Evolutionary conservation across 2,888 invertebrate genomes (phyloP).

Genomic region (Acanthococcus lagerstroemiae): DNA sequence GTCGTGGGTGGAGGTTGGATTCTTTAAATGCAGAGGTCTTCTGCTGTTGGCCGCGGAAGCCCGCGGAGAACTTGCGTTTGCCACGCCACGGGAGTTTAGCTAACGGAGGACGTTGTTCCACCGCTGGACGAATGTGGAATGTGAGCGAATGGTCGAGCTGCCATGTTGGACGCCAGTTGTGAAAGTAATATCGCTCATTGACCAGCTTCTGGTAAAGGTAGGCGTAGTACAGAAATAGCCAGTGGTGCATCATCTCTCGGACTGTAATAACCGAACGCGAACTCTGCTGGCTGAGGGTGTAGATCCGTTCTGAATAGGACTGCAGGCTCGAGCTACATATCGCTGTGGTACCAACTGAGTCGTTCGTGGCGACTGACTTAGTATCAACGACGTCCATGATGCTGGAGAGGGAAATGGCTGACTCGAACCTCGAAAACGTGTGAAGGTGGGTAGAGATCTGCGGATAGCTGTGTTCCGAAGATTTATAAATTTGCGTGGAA

Average conservation of each 20-base stretch:
- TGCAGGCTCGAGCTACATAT: not conserved
- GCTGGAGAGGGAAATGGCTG: not conserved
- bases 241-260: not conserved
- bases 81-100: not conserved
- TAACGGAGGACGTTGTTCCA: not conserved
- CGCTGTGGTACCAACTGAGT: not conserved
- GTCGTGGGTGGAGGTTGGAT: not conserved
- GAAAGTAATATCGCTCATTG: not conserved
- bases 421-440: conserved; percentile 19
- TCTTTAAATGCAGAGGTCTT: no score
- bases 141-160: no score
- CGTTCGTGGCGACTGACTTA: conserved; percentile 14
- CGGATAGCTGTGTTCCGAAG: no score
- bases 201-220: conserved; percentile 2
- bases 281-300: not conserved
- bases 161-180: not conserved
- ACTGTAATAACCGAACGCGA: not conserved
- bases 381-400: conserved; percentile 10
- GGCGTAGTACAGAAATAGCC: conserved; percentile 6
- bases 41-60: no score
- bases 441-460: no score
- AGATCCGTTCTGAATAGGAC: no score
- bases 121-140: not conserved
- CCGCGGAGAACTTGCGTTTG: not conserved
- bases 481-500: not conserved